phyloP scores from a whole-genome alignment of 1,140 invertebrate genomes.

The Anastrepha obliqua region DNA sequence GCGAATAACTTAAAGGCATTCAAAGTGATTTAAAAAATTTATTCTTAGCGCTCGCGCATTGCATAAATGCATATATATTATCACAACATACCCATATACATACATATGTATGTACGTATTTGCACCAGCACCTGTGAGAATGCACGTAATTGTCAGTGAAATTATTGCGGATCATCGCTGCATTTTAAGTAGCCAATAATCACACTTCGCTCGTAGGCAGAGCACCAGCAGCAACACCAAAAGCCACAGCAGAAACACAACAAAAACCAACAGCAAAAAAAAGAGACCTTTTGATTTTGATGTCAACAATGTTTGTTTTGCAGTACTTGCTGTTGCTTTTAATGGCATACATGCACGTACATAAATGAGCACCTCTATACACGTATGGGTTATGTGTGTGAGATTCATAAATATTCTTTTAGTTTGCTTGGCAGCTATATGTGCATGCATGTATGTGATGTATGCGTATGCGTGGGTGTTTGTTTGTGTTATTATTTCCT shows the following conservation, averaged over 20 bases:
- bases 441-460: not conserved
- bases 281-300: not conserved
- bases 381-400: not conserved
- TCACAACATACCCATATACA: too few relatives aligned
- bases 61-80: not conserved
- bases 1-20: not conserved
- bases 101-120: too few relatives aligned
- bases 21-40: not conserved
- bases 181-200: not conserved
- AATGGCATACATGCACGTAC: not conserved
- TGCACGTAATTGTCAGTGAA: conserved; percentile 1
- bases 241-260: not conserved
- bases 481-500: not conserved
- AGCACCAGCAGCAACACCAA: not conserved
- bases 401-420: not conserved
- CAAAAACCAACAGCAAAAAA: not conserved
- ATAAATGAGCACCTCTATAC: not conserved
- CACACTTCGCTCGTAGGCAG: too few relatives aligned
- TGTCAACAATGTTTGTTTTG: not conserved
- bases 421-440: not conserved
- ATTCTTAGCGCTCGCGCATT: not conserved
- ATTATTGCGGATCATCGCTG: conserved; percentile 5
- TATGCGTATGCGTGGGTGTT: not conserved
- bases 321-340: not conserved
- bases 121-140: not conserved